Evolutionary conservation across 92 coral and sea anemone species (phyloP).

Genomic region (Porites evermanni): DNA sequence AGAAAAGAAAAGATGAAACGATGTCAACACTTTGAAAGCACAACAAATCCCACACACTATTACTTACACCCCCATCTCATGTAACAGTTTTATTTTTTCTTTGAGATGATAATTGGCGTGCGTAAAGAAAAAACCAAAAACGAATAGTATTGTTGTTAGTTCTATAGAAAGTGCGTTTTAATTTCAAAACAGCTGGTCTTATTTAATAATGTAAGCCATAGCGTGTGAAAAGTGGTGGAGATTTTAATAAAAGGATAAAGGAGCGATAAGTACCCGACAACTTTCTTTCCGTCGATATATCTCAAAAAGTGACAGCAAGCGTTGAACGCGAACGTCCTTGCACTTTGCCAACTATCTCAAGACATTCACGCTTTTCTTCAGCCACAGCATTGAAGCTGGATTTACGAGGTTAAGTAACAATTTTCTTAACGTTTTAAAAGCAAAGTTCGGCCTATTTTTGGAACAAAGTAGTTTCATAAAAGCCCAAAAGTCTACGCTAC

Average conservation of each 20-base stretch:
- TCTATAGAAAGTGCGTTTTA: neutral
- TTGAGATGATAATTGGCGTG: neutral
- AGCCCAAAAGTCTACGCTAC: too few relatives aligned
- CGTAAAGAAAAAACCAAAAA: neutral
- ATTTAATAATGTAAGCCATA: slow-evolving; percentile 18
- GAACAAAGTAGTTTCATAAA: too few relatives aligned
- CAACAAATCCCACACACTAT: neutral
- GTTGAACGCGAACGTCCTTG: neutral
- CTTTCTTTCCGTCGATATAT: slow-evolving; percentile 9
- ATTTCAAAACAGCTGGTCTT: slow-evolving; percentile 12
- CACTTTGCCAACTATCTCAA: neutral
- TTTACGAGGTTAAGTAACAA: neutral
- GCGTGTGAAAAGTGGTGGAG: slow-evolving; percentile 7
- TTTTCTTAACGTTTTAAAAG: neutral
- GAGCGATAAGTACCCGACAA: neutral
- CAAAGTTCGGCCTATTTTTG: neutral
- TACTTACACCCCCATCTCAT: neutral
- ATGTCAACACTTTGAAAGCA: neutral
- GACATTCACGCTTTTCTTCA: too few relatives aligned
- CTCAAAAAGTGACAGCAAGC: slow-evolving; percentile 23
- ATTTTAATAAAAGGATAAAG: neutral
- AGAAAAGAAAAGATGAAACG: neutral
- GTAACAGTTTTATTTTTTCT: neutral
- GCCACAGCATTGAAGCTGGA: neutral
- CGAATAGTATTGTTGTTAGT: neutral